phyloP scores from a whole-genome alignment of 1,140 invertebrate genomes.

The Lucilia cuprina region DNA sequence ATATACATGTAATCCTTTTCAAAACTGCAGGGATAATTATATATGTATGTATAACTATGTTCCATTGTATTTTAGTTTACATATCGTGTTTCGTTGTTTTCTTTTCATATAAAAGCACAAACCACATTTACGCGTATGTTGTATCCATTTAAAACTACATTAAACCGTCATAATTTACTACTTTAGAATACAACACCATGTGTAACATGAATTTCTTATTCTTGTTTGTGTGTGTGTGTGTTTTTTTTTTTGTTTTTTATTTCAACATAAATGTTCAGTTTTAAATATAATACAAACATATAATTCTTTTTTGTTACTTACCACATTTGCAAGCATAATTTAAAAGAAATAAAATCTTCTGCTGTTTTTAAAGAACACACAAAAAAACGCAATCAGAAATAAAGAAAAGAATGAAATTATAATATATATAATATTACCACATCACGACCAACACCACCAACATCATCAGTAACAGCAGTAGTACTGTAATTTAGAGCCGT shows the following conservation, averaged over 20 bases:
- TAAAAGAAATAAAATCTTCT: constrained; percentile 6
- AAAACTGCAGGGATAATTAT: too few species aligned
- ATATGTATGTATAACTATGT: background rate
- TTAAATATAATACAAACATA: background rate
- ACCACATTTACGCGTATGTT: constrained; percentile 21
- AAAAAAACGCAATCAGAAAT: background rate
- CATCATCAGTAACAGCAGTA: background rate
- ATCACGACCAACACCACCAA: background rate
- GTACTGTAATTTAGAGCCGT: background rate
- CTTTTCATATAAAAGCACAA: constrained; percentile 5
- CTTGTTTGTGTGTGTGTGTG: too few species aligned
- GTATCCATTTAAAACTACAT: constrained; percentile 31
- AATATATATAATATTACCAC: background rate
- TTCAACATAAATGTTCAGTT: background rate
- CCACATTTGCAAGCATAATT: constrained; percentile 24
- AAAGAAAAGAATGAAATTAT: background rate
- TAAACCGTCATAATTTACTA: constrained; percentile 34
- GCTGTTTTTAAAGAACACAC: background rate
- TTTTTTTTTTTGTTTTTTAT: too few species aligned
- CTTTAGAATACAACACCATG: constrained; percentile 24
- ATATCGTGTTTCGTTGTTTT: background rate
- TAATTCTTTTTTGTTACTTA: background rate
- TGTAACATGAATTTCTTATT: background rate
- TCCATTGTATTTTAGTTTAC: background rate
- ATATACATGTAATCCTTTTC: too few species aligned